A percentile compares a stretch with the other conserved stretches of the same genome.
Conservation (phyloP, 2,797 vertebrate species). For the Enteromius paludinosus region DNA sequence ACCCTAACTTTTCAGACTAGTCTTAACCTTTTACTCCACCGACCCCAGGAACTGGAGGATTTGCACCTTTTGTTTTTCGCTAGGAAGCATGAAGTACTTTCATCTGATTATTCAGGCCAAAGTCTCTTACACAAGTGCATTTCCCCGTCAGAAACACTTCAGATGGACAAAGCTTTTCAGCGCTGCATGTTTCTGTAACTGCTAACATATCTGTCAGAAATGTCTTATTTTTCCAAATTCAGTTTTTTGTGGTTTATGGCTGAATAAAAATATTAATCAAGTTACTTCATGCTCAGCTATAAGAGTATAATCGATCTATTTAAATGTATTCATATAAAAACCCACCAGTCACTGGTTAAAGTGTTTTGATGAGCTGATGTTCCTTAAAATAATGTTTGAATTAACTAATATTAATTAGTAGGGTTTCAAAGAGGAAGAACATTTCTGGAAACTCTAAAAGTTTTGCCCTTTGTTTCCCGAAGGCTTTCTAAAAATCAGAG, state of each 20-base stretch:
- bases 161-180: background rate
- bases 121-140: slow-evolving; percentile 1
- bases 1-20: no score
- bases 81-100: slow-evolving; percentile 34
- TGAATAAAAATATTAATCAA: background rate
- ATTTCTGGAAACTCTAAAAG: background rate
- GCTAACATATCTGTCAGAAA: no score
- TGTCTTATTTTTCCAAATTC: background rate
- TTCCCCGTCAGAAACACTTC: background rate
- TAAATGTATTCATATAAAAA: background rate
- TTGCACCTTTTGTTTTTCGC: slow-evolving; percentile 44
- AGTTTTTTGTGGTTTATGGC: background rate
- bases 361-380: no score
- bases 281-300: background rate
- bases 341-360: no score
- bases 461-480: no score
- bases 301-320: background rate
- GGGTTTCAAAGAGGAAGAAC: background rate
- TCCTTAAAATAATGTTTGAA: background rate
- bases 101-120: slow-evolving; percentile 2
- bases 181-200: background rate
- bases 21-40: no score
- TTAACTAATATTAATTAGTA: background rate
- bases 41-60: background rate
- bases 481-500: no score